Evolutionary conservation across 2,888 invertebrate species (phyloP).

Genomic region (Platycheirus albimanus): DNA sequence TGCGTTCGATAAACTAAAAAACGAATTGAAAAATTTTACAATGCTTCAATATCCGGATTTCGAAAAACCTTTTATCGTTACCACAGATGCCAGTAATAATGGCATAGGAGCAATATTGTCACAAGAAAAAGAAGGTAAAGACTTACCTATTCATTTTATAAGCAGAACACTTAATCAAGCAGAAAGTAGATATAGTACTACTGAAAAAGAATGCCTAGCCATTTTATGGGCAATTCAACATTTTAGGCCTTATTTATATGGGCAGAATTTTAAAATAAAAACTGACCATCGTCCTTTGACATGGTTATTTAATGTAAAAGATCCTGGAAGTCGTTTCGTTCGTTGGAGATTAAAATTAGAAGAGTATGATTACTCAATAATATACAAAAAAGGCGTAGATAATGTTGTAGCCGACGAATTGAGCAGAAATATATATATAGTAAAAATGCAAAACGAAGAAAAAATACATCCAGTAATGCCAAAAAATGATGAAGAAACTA

Average conservation of each 20-base stretch:
- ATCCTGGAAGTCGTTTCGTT: background rate
- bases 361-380: background rate
- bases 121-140: conserved; percentile 13
- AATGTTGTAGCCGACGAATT: background rate
- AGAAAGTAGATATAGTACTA: conserved; percentile 11
- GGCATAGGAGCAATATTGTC: background rate
- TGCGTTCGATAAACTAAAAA: background rate
- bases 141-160: conserved; percentile 32
- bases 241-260: background rate
- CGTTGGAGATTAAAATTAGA: background rate
- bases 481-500: background rate
- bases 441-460: background rate
- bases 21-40: background rate
- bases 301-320: background rate
- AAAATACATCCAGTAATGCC: background rate
- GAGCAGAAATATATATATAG: background rate
- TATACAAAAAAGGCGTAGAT: background rate
- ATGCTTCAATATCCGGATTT: conserved; percentile 2
- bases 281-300: background rate
- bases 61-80: too few species aligned
- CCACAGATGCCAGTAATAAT: conserved; percentile 1
- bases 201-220: background rate
- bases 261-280: background rate
- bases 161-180: conserved; percentile 40
- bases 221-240: too few species aligned